Evolutionary conservation across 2,113 vertebrate genomes (phyloP).

Genomic region (Zootoca vivipara): DNA sequence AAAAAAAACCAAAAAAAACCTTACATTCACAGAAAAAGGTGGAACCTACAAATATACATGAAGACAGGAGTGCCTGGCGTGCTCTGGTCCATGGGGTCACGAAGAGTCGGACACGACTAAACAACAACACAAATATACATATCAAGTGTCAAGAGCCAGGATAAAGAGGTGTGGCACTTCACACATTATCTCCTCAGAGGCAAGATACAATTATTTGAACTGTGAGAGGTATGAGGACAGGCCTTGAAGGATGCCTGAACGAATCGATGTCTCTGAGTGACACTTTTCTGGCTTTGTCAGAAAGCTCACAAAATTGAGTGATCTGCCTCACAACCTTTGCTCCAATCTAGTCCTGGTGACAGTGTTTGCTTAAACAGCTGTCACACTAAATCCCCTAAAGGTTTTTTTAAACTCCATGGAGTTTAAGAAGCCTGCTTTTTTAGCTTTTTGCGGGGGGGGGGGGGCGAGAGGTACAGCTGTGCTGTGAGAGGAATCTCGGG

Average conservation of each 20-base stretch:
- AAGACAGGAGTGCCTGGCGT: too few relatives aligned
- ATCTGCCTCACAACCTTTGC: background rate
- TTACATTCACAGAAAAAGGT: too few relatives aligned
- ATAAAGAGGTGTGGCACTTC: background rate
- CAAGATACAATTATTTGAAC: background rate
- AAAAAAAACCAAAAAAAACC: too few relatives aligned
- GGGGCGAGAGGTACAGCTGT: background rate
- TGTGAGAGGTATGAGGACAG: background rate
- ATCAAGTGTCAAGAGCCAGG: too few relatives aligned
- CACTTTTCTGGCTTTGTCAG: background rate
- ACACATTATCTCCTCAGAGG: background rate
- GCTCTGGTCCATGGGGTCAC: too few relatives aligned
- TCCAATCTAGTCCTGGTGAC: background rate
- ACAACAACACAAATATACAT: too few relatives aligned
- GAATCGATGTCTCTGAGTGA: background rate
- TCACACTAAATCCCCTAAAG: background rate
- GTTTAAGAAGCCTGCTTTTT: background rate
- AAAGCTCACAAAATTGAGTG: background rate
- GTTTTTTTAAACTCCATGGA: background rate
- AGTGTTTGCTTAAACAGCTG: background rate
- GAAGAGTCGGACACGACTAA: too few relatives aligned
- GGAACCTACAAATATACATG: too few relatives aligned
- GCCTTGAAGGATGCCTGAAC: background rate
- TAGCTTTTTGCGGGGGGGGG: background rate
- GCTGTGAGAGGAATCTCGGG: background rate